A percentile compares a stretch with the other conserved stretches of the same genome.
Conservation (phyloP, 2,888 invertebrate species). For the Pseudococcus longispinus region DNA sequence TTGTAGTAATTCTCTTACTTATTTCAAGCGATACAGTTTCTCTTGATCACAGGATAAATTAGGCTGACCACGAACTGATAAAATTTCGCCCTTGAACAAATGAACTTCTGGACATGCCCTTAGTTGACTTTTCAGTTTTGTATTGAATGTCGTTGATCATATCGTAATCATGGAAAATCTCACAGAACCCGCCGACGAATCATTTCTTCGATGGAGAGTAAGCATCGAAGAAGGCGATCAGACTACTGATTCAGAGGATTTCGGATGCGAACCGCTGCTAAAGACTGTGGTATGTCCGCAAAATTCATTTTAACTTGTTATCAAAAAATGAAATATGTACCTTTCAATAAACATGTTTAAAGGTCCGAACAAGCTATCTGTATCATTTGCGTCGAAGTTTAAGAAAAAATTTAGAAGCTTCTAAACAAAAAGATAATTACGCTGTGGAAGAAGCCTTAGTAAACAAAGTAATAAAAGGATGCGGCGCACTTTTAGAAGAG, state of each 20-base stretch:
- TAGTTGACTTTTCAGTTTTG: not conserved
- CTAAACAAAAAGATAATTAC: conserved; percentile 35
- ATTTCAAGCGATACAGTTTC: not conserved
- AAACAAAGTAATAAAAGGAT: conserved; percentile 57
- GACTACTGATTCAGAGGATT: not conserved
- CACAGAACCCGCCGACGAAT: conserved; percentile 16
- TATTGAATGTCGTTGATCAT: not conserved
- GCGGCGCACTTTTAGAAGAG: conserved; percentile 60
- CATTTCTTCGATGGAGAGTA: conserved; percentile 50
- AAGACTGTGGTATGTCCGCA: conserved; percentile 32
- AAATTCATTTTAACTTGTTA: not conserved
- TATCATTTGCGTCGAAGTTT: conserved; percentile 48
- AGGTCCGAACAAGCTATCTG: conserved; percentile 40
- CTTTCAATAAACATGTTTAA: not conserved
- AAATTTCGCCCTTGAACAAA: not conserved
- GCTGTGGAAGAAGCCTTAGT: conserved; percentile 38
- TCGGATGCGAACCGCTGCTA: conserved; percentile 26
- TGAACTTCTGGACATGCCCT: not conserved
- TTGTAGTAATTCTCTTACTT: not conserved
- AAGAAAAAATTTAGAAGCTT: conserved; percentile 46
- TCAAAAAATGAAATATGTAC: not conserved
- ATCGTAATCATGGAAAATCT: not conserved
- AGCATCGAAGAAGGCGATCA: conserved; percentile 49
- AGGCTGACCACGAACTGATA: not conserved
- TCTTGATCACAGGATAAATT: not conserved